Conservation (phyloP, 2,888 invertebrate genomes). For the Nephrotoma flavescens region DNA sequence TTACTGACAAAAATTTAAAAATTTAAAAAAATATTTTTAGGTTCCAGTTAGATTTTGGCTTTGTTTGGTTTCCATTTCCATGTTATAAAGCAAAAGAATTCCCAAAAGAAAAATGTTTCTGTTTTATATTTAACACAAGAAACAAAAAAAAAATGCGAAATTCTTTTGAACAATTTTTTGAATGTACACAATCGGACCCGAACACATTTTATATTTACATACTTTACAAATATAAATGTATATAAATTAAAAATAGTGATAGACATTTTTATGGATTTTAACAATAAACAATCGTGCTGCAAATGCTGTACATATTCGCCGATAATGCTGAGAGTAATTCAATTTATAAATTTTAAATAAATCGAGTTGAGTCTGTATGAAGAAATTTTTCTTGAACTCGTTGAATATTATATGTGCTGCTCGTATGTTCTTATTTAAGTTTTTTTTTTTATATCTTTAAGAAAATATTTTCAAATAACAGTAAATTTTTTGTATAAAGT, state of each 20-base stretch:
- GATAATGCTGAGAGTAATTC: background rate
- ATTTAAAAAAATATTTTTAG: background rate
- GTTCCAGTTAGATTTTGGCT: background rate
- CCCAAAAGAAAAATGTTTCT: background rate
- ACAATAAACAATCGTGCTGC: background rate
- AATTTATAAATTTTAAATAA: background rate
- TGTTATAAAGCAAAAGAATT: background rate
- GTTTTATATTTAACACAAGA: background rate
- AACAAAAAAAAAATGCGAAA: background rate
- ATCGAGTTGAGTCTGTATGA: background rate
- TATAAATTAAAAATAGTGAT: background rate
- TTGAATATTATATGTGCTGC: background rate
- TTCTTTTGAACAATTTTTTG: background rate
- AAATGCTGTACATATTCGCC: background rate
- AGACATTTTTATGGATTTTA: background rate
- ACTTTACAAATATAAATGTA: background rate
- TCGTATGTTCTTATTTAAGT: background rate
- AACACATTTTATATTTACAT: background rate
- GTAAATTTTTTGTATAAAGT: background rate
- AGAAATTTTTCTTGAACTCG: background rate
- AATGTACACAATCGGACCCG: background rate
- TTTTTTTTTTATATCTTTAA: background rate
- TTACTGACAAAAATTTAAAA: background rate
- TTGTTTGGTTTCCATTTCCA: background rate
- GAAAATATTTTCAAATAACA: background rate